A percentile compares a stretch with the other conserved stretches of the same genome.
phyloP scores from a whole-genome alignment of 2,888 invertebrate genomes.

The Glyphotaelius pellucidus region DNA sequence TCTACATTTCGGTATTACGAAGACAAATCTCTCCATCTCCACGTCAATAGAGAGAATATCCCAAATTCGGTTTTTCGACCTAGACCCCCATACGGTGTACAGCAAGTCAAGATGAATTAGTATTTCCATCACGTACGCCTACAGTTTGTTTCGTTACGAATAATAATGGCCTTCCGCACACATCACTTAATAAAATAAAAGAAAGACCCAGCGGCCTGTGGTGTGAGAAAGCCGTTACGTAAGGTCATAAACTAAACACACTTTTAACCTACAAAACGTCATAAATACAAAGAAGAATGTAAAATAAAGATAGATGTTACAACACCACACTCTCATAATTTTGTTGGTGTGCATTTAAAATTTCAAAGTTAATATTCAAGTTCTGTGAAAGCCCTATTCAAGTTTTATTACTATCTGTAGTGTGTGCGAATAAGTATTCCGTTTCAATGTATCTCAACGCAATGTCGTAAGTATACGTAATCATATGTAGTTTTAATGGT shows the following conservation, averaged over 20 bases:
- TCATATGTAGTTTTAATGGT: no score
- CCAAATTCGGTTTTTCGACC: no score
- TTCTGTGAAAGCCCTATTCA: no score
- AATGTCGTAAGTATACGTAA: no score
- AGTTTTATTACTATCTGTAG: no score
- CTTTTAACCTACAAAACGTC: not conserved
- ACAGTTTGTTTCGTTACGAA: not conserved
- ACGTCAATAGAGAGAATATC: not conserved
- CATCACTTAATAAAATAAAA: not conserved
- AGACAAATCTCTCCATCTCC: not conserved
- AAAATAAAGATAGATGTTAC: no score
- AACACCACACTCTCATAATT: no score
- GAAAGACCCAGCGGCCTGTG: not conserved
- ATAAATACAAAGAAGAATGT: not conserved
- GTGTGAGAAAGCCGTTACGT: not conserved
- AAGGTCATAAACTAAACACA: not conserved
- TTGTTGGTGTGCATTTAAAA: no score
- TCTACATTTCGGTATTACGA: not conserved
- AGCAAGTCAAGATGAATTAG: not conserved
- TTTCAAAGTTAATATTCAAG: no score
- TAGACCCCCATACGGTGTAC: not conserved
- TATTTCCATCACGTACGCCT: not conserved
- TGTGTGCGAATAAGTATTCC: no score
- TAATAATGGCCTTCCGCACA: not conserved
- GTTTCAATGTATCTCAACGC: no score